Evolutionary conservation across 2,797 vertebrate species (phyloP).

Genomic region (Buceros bicornis): DNA sequence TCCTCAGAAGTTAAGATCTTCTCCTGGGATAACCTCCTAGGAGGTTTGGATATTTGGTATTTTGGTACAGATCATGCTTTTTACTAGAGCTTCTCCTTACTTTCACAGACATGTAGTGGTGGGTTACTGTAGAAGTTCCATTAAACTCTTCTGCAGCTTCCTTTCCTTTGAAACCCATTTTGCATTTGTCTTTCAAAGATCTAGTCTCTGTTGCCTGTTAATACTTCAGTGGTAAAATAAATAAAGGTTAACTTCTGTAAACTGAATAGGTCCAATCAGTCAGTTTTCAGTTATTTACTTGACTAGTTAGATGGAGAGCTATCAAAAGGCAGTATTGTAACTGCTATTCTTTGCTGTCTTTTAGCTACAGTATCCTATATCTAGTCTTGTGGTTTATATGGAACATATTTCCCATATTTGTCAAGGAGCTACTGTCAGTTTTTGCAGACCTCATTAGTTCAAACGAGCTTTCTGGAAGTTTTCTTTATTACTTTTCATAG

Average conservation of each 20-base stretch:
- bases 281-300: background rate
- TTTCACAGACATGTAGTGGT: fast-evolving
- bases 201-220: background rate
- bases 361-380: background rate
- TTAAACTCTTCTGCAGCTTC: background rate
- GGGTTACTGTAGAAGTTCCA: background rate
- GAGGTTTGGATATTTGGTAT: background rate
- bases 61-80: background rate
- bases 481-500: background rate
- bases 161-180: background rate
- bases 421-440: background rate
- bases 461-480: background rate
- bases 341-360: background rate
- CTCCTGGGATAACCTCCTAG: background rate
- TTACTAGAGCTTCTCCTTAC: background rate
- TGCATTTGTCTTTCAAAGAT: background rate
- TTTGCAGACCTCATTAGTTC: background rate
- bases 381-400: background rate
- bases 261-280: background rate
- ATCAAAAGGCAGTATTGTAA: background rate
- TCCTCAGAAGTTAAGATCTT: background rate
- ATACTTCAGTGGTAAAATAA: background rate
- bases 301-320: background rate
- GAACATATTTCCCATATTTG: background rate
- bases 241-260: background rate